Evolutionary conservation across 2,888 invertebrate genomes (phyloP), one percentile per base, ranked within the genome.

Genomic region (Stenchaetothrips biformis): DNA sequence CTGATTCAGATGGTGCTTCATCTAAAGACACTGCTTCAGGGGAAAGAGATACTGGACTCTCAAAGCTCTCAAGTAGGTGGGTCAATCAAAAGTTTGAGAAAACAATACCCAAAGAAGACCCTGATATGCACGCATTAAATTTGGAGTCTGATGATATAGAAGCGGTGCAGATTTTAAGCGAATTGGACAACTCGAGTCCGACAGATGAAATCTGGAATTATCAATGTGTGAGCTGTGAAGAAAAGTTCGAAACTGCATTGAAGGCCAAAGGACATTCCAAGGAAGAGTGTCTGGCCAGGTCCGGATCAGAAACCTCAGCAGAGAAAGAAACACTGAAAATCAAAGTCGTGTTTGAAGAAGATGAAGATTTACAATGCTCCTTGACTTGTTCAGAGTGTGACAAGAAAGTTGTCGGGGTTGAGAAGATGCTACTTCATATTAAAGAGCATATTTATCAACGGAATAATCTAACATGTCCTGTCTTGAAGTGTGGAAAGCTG

Each of bases 71-170:
- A 21, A 25, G 25, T 74, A 25, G 25, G 67, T 74, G 67, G 67
- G 67, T 74, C 7, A 25, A n/a, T 25, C 67, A 74, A 25, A 74
- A 74, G 25, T 74, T 74, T 74, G 67, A 74, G 11, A 74, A 74
- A 6, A 21, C 21, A 11, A 13, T 18, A 4, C 25, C 21, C 25
- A 7, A 25, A 8, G 11, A 9, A 11, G 21, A 74, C 4, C 11
- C 21, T 2, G 67, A 74, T 11, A 74, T 74, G 21, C 21, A 74
- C 9, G 67, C 7, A 11, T 74, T 74, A 11, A 74, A 74, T 21
- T 21, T 74, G 11, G 67, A 74, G 11, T 25, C 25, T 25, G 25
- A 21, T 74, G 67, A 74, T 74, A 11, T 74, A 7, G 67, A 74
- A 74, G 67, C 67, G 25, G 25, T 74, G 11, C 21, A 74, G 25